These are phyloP conservation scores for Episyrphus balteatus DNA, from an alignment of 1,140 invertebrate genomes.

Conservation along the genomic window DNA sequence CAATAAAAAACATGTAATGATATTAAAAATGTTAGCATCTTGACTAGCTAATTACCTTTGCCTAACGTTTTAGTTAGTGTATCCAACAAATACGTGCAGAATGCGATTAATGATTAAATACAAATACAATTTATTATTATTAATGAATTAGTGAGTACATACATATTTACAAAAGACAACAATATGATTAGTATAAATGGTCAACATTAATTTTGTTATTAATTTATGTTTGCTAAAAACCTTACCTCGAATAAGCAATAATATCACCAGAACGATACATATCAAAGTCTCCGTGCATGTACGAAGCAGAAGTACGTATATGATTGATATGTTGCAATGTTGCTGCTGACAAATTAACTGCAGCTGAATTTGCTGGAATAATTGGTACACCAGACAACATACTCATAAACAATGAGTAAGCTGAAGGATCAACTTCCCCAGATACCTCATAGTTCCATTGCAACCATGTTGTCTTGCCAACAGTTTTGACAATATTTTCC, in stretches of 20 bases:
- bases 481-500: conserved; percentile 9
- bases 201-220: not conserved
- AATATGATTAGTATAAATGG: not conserved
- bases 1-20: not conserved
- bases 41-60: not conserved
- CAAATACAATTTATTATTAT: conserved; percentile 1
- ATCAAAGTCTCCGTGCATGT: conserved; percentile 45
- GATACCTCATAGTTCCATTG: conserved; percentile 29
- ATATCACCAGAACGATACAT: conserved; percentile 40
- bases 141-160: conserved; percentile 6
- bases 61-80: not conserved
- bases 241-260: conserved; percentile 53
- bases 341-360: conserved; percentile 13
- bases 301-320: conserved; percentile 38
- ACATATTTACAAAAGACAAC: not conserved
- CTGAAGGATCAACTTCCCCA: conserved; percentile 19
- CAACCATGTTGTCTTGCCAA: conserved; percentile 21
- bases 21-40: not conserved
- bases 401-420: conserved; percentile 52
- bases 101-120: not conserved
- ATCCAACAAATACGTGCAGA: not conserved
- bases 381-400: conserved; percentile 64
- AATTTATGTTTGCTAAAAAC: not conserved
- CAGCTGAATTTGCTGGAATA: conserved; percentile 44
- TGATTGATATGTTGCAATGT: conserved; percentile 34